Percentiles rank a stretch among this genome's conserved stretches.
phyloP scores from a whole-genome alignment of 1,140 invertebrate genomes.

The Aphidius ervi region DNA sequence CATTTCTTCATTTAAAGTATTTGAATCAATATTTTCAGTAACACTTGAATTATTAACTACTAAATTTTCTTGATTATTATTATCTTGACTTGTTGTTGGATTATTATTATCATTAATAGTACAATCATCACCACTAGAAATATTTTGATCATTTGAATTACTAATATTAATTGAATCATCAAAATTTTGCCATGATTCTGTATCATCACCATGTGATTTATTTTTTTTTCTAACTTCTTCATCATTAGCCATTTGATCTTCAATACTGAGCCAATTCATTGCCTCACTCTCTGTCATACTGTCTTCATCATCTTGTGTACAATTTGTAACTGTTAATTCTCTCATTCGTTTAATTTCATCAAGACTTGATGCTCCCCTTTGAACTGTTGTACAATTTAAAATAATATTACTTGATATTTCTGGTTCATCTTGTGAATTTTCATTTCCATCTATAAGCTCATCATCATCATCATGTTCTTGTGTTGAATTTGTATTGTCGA shows the following conservation, averaged over 20 bases:
- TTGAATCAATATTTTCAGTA: too few relatives aligned
- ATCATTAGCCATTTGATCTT: slow-evolving; percentile 1
- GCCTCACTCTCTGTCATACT: slow-evolving; percentile 25
- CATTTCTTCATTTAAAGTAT: too few relatives aligned
- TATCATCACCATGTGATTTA: neutral
- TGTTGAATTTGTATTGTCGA: neutral
- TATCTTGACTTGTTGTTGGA: too few relatives aligned
- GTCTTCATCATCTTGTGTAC: slow-evolving; percentile 17
- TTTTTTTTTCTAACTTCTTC: neutral
- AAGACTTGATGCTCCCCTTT: slow-evolving; percentile 28
- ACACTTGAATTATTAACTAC: too few relatives aligned
- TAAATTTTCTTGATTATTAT: too few relatives aligned
- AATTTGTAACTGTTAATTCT: slow-evolving; percentile 12
- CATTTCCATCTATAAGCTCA: neutral
- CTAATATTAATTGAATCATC: too few relatives aligned
- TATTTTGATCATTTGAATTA: too few relatives aligned
- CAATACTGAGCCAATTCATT: slow-evolving; percentile 21
- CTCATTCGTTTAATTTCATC: slow-evolving; percentile 32
- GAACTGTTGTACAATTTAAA: slow-evolving; percentile 36
- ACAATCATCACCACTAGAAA: too few relatives aligned
- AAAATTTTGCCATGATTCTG: neutral
- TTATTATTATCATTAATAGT: too few relatives aligned
- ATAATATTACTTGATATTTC: slow-evolving; percentile 23
- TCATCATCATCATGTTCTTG: slow-evolving; percentile 3
- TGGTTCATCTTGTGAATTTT: neutral